Base-by-base conservation (phyloP, 2,888 invertebrate species). In the Caenorhabditis zanzibari region DNA sequence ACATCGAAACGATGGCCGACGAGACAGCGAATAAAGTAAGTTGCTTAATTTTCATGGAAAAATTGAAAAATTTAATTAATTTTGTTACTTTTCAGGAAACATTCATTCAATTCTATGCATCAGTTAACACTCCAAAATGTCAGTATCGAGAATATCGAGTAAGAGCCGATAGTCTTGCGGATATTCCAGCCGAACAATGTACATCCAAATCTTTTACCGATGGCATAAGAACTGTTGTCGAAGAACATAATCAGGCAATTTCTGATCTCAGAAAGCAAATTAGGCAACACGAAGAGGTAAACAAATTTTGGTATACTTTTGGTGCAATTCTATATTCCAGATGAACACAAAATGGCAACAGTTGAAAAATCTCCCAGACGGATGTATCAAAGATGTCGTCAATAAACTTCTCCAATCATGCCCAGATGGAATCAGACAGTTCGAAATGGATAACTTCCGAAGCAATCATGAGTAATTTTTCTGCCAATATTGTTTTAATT, bases 121-220 rank as follows among this genome's bases (percentile, higher is more conserved):
- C 63, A 4, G 44, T 63, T 0, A 10, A 63, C n/a, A 26, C 2
- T 44, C n/a, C 44, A 26, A 44, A 63, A 10, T n/a, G 7, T 63
- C 44, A 63, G 44, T 68, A 68, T n/a, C 54, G 68, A n/a, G 68
- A 52, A 41, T 68, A 9, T 22, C 68, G 68, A 14, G 38, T 54
- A n/a, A 49, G 22, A 49, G 1, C 24, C 19, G 14, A 22, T 16
- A 52, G 24, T 38, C 32, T 68, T 19, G 68, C 16, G 14, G 24
- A 22, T 9, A 41, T 9, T 7, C 9, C 19, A 4, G 32, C 26
- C 5, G 22, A 24, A 28, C 52, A 14, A 52, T 10, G 10, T n/a
- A 32, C 32, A 47, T 7, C 32, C 32, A 16, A n/a, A 10, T 14
- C 12, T 14, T 47, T 49, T 5, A n/a, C 47, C 10, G 47, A 47